A percentile compares a stretch with the other conserved stretches of the same genome.
Evolutionary conservation across 1,140 invertebrate genomes (phyloP).

Genomic region (Drosophila orena): DNA sequence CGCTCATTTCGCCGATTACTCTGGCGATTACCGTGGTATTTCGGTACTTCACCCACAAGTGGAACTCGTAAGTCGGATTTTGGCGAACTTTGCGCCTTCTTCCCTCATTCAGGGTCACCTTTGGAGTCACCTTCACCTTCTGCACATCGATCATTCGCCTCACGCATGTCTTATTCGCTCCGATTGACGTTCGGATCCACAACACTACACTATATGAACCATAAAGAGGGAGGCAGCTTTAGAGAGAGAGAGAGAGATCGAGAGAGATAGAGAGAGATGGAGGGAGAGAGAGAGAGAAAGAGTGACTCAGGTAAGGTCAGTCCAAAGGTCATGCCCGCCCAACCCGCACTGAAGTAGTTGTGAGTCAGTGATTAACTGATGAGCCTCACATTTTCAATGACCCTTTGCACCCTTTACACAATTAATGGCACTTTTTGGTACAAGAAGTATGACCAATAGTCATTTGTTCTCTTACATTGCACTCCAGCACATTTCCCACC

Average conservation of each 20-base stretch:
- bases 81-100: constrained; percentile 28
- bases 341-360: constrained; percentile 13
- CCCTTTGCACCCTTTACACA: too few species aligned
- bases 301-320: constrained; percentile 60
- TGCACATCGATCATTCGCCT: constrained; percentile 49
- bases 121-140: constrained; percentile 58
- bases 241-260: background rate
- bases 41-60: constrained; percentile 40
- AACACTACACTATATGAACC: constrained; percentile 18
- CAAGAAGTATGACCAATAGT: background rate
- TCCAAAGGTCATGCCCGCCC: constrained; percentile 64
- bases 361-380: constrained; percentile 13
- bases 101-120: constrained; percentile 27
- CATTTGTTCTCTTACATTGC: constrained; percentile 26
- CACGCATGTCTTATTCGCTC: constrained; percentile 27
- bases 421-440: too few species aligned
- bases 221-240: background rate
- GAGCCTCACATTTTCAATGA: background rate
- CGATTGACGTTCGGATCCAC: constrained; percentile 3
- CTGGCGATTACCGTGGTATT: constrained; percentile 7
- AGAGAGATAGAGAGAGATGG: background rate
- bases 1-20: constrained; percentile 20
- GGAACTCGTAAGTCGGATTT: constrained; percentile 18
- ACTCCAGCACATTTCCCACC: constrained; percentile 20
- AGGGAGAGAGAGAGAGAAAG: background rate